phyloP scores from a whole-genome alignment of 2,797 vertebrate genomes.

The Remorina albescens region DNA sequence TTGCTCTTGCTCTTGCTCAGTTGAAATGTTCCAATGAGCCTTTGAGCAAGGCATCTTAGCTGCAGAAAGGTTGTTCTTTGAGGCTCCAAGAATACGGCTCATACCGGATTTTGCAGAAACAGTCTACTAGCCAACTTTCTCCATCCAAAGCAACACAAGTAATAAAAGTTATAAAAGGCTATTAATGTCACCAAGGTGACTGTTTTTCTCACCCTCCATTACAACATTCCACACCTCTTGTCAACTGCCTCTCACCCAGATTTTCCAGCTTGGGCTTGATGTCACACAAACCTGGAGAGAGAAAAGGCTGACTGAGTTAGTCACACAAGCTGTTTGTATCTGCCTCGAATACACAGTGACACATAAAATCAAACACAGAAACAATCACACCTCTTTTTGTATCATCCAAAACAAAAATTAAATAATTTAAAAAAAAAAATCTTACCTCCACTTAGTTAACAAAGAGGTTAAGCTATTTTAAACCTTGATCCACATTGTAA shows the following conservation, averaged over 20 bases:
- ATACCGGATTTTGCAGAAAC: background rate
- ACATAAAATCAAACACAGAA: background rate
- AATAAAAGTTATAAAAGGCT: conserved; percentile 14
- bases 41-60: conserved; percentile 4
- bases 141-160: conserved; percentile 1
- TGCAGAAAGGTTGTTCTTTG: background rate
- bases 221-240: conserved; percentile 19
- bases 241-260: conserved; percentile 6
- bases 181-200: conserved; percentile 41
- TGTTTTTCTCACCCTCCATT: background rate
- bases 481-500: background rate
- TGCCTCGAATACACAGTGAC: conserved; percentile 2
- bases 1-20: background rate
- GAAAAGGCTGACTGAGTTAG: conserved; percentile 9
- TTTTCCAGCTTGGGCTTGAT: conserved; percentile 21
- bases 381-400: background rate
- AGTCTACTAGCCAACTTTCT: background rate
- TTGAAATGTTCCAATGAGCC: conserved; percentile 5
- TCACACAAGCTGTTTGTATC: conserved; percentile 35
- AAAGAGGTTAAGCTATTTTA: background rate
- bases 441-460: too few species aligned
- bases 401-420: background rate
- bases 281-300: conserved; percentile 7
- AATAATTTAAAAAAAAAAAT: too few species aligned
- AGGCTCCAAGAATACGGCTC: background rate